Conservation (phyloP, 35 echinoderm and acorn worm genomes). For the Apostichopus californicus region DNA sequence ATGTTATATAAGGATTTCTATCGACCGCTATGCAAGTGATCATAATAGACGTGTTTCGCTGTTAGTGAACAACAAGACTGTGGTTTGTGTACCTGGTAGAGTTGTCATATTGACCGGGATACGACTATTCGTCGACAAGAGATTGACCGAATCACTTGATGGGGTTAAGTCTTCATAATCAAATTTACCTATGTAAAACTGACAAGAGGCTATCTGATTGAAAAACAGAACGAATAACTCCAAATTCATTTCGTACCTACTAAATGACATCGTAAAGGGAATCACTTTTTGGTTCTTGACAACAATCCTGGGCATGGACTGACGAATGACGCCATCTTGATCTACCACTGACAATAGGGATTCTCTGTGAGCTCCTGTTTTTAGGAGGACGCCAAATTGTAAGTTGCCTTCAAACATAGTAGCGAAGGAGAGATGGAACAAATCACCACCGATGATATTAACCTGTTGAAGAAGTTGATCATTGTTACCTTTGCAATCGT, state of each 20-base stretch:
- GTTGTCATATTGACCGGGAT: constrained; percentile 27
- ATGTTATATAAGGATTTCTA: too few species aligned
- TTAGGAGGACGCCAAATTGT: constrained; percentile 20
- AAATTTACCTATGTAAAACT: constrained; percentile 30
- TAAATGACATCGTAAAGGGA: not conserved
- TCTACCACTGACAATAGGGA: constrained; percentile 12
- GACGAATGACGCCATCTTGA: constrained; percentile 12
- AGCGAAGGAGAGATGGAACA: constrained; percentile 29
- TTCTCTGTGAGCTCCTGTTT: not conserved
- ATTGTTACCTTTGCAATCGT: not conserved
- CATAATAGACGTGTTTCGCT: constrained; percentile 15
- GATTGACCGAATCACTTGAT: not conserved
- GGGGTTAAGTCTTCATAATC: constrained; percentile 16
- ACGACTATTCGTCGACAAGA: not conserved
- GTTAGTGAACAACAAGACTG: not conserved
- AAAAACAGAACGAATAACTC: constrained; percentile 20
- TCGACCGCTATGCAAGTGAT: too few species aligned
- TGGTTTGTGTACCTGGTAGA: not conserved
- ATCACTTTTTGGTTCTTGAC: constrained; percentile 31
- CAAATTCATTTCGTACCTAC: not conserved
- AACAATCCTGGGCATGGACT: constrained; percentile 15
- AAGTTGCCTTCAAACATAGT: not conserved
- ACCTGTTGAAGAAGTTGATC: not conserved
- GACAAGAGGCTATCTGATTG: constrained; percentile 24
- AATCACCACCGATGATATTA: not conserved